These are phyloP conservation scores for Nicator chloris DNA, from an alignment of 2,113 vertebrate species.

Conservation along the genomic window DNA sequence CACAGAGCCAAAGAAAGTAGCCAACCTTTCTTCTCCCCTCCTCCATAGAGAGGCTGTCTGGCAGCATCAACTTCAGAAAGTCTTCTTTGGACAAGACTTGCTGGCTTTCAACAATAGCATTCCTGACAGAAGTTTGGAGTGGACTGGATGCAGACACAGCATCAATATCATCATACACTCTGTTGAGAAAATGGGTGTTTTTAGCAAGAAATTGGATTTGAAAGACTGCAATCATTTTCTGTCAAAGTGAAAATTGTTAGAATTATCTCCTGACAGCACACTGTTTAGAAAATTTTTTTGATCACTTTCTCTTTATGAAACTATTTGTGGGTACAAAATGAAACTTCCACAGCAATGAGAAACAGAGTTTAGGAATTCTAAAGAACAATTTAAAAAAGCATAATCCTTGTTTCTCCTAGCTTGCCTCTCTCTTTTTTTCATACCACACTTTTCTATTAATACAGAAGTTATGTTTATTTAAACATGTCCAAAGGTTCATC, in stretches of 20 bases:
- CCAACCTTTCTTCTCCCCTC: conserved; percentile 88
- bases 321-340: background rate
- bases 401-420: background rate
- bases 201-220: conserved; percentile 6
- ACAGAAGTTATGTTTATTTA: background rate
- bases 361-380: background rate
- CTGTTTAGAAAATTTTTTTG: background rate
- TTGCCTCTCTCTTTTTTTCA: background rate
- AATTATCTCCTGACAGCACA: background rate
- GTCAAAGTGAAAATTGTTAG: background rate
- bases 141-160: conserved; percentile 70
- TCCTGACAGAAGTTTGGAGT: conserved; percentile 72
- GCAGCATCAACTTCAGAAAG: conserved; percentile 87
- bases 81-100: conserved; percentile 89
- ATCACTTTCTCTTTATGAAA: background rate
- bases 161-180: conserved; percentile 79
- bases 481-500: background rate
- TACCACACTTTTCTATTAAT: background rate
- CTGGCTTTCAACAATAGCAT: conserved; percentile 71
- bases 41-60: conserved; percentile 80
- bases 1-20: background rate
- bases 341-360: conserved; percentile 13
- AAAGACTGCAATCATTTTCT: background rate
- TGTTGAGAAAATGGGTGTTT: conserved; percentile 60
- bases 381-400: background rate